These are phyloP conservation scores for Cettia cetti DNA, from an alignment of 2,113 vertebrate species.

Conservation along the genomic window DNA sequence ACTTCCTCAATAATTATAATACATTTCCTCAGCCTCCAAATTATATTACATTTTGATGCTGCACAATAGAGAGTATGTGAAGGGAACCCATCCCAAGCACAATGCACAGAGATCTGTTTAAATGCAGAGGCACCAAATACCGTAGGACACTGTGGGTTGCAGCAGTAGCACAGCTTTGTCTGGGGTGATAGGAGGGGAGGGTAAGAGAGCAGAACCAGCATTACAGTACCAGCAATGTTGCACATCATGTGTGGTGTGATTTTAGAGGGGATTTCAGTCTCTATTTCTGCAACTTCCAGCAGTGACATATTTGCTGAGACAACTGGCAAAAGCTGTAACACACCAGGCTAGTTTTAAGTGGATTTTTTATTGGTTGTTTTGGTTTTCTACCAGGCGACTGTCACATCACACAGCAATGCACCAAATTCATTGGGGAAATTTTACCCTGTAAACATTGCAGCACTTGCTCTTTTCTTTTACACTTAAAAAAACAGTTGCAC, in stretches of 20 bases:
- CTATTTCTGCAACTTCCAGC: background rate
- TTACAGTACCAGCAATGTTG: background rate
- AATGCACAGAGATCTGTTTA: background rate
- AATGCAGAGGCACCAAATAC: background rate
- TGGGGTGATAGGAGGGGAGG: background rate
- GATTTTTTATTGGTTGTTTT: background rate
- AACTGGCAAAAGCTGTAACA: background rate
- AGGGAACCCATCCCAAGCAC: background rate
- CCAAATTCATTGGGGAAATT: background rate
- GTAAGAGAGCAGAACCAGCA: background rate
- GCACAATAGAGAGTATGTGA: background rate
- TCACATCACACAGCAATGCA: background rate
- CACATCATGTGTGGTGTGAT: background rate
- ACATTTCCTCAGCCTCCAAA: background rate
- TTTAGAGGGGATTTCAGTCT: background rate
- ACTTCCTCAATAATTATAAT: background rate
- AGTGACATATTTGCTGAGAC: background rate
- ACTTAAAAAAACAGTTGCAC: background rate
- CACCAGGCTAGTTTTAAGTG: background rate
- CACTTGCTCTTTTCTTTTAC: background rate
- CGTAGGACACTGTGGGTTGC: background rate
- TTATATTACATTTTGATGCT: background rate
- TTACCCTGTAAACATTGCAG: background rate
- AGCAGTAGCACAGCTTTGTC: background rate
- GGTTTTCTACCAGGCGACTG: background rate